Conservation (phyloP, 30 jellyfish, hydroid and myxozoan genomes). For the Aurelia sp. region DNA sequence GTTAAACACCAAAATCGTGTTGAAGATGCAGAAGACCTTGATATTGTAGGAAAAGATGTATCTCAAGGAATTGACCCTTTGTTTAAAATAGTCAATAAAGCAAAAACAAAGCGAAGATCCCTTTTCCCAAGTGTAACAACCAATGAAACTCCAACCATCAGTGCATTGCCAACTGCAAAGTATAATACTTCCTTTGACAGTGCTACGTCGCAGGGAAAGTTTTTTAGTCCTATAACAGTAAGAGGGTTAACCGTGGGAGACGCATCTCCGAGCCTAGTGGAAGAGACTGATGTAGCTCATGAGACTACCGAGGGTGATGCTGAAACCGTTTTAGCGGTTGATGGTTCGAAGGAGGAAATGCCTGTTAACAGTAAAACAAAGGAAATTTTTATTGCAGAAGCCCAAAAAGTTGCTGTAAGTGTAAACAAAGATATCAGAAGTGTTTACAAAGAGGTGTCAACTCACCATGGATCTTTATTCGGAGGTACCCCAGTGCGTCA, state of each 20-base stretch:
- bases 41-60: too few species aligned
- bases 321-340: neutral
- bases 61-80: too few species aligned
- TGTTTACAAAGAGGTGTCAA: neutral
- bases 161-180: neutral
- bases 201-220: neutral
- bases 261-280: neutral
- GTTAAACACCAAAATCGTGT: too few species aligned
- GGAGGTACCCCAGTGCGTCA: too few species aligned
- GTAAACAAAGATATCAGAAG: neutral
- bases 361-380: neutral
- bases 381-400: neutral
- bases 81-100: too few species aligned
- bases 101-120: neutral
- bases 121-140: neutral
- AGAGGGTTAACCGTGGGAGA: constrained; percentile 5
- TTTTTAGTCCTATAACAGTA: neutral
- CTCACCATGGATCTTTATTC: neutral
- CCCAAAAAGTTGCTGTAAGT: neutral
- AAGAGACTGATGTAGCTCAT: neutral
- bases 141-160: neutral
- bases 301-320: neutral
- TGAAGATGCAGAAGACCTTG: too few species aligned
- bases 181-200: neutral
- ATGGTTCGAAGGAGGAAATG: neutral